These are phyloP conservation scores for Lepisosteus oculatus DNA, from an alignment of 2,113 vertebrate species.

Conservation along the genomic window DNA sequence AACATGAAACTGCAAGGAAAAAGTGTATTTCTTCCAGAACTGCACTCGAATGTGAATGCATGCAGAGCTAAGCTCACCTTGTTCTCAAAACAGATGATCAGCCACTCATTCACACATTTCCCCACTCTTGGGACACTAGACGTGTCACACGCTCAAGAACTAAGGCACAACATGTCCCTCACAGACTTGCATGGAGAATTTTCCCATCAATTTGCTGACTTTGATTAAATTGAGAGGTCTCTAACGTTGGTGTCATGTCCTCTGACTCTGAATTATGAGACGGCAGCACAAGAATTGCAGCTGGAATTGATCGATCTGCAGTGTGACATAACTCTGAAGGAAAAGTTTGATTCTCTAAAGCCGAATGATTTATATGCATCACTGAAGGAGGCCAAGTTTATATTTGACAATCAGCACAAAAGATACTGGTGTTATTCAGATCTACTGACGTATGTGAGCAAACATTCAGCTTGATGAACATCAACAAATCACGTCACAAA, in stretches of 20 bases:
- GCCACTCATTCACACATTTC: not conserved
- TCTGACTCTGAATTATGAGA: not conserved
- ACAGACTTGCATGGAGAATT: not conserved
- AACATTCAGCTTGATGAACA: not conserved
- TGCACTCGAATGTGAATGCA: not conserved
- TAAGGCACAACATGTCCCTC: not conserved
- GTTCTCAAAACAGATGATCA: not conserved
- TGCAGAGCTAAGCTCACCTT: not conserved
- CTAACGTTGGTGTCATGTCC: not conserved
- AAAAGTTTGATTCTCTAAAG: slow-evolving; percentile 6
- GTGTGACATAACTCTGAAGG: slow-evolving; percentile 9
- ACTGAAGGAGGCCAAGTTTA: slow-evolving; percentile 12
- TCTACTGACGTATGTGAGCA: slow-evolving; percentile 11
- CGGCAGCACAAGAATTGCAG: not conserved
- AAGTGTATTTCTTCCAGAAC: not conserved
- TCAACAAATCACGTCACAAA: slow-evolving; percentile 5
- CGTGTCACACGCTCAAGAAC: not conserved
- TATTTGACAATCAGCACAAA: not conserved
- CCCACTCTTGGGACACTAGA: not conserved
- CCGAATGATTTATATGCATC: slow-evolving; percentile 3
- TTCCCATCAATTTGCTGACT: not conserved
- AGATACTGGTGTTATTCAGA: slow-evolving; percentile 8
- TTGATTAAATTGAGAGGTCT: not conserved
- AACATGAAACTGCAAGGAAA: not conserved
- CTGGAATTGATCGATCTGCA: slow-evolving; percentile 1